Conservation (phyloP, 2,888 invertebrate genomes). For the Brenthis daphne region DNA sequence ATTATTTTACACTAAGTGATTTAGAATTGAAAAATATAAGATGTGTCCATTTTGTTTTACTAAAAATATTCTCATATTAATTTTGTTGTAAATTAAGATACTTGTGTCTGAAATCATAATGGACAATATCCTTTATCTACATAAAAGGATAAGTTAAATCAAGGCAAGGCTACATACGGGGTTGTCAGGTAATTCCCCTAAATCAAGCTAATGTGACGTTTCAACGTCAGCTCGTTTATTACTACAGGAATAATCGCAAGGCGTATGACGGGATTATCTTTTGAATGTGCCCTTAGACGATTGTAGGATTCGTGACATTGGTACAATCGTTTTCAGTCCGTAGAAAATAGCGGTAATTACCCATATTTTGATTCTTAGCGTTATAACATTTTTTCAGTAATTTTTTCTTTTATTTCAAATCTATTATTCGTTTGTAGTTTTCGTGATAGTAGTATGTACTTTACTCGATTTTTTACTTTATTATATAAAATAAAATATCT, state of each 20-base stretch:
- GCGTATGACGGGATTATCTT: conserved; percentile 79
- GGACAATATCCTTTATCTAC: conserved; percentile 23
- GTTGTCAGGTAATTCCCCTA: conserved; percentile 69
- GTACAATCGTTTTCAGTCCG: conserved; percentile 66
- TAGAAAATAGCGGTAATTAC: conserved; percentile 63
- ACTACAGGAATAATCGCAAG: conserved; percentile 64
- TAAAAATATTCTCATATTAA: too few relatives aligned
- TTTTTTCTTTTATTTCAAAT: not conserved
- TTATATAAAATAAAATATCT: too few relatives aligned
- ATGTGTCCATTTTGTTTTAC: too few relatives aligned
- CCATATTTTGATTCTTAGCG: conserved; percentile 59
- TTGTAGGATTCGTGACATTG: conserved; percentile 74
- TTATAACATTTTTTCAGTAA: conserved; percentile 62
- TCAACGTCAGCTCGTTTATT: conserved; percentile 55
- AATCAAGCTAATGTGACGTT: conserved; percentile 77
- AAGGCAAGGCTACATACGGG: conserved; percentile 46
- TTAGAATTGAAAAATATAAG: too few relatives aligned
- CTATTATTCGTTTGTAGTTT: not conserved
- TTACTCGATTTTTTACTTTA: too few relatives aligned
- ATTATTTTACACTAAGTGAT: too few relatives aligned
- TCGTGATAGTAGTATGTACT: not conserved
- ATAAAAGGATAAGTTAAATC: conserved; percentile 40
- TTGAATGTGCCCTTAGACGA: conserved; percentile 78
- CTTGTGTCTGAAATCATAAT: conserved; percentile 13
- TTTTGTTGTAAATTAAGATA: too few relatives aligned